These are phyloP conservation scores for Melanotaenia duboulayi DNA, from an alignment of 2,113 vertebrate genomes.

Conservation along the genomic window DNA sequence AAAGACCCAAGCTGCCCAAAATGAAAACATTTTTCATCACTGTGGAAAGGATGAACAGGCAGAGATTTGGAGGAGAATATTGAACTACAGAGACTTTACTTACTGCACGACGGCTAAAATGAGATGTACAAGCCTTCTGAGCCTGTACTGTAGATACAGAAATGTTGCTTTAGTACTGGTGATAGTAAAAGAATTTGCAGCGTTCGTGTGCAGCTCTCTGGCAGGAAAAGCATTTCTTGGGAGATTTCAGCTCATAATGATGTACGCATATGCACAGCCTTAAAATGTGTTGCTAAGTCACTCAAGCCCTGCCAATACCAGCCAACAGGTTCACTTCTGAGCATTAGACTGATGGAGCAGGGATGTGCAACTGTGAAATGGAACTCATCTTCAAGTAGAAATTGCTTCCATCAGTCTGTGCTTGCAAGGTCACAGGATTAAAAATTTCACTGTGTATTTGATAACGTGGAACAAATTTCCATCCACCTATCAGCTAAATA, in stretches of 20 bases:
- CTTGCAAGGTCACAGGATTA: constrained; percentile 11
- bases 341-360: constrained; percentile 11
- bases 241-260: constrained; percentile 65
- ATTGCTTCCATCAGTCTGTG: constrained; percentile 17
- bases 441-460: neutral
- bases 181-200: neutral
- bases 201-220: neutral
- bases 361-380: constrained; percentile 7
- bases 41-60: constrained; percentile 28
- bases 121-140: neutral
- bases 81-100: constrained; percentile 6
- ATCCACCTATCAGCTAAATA: neutral
- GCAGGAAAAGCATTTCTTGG: constrained; percentile 52
- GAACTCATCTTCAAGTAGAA: neutral
- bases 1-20: constrained; percentile 55
- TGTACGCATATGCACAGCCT: constrained; percentile 48
- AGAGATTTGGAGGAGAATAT: constrained; percentile 17
- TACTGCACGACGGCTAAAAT: constrained; percentile 3
- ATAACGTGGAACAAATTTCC: neutral
- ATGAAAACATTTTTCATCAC: constrained; percentile 43
- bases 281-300: constrained; percentile 72
- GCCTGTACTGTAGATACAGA: constrained; percentile 7
- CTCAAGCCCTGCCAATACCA: constrained; percentile 63
- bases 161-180: neutral
- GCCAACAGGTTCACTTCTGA: constrained; percentile 23